Conservation (phyloP, 1,140 invertebrate genomes). For the Maniola jurtina region DNA sequence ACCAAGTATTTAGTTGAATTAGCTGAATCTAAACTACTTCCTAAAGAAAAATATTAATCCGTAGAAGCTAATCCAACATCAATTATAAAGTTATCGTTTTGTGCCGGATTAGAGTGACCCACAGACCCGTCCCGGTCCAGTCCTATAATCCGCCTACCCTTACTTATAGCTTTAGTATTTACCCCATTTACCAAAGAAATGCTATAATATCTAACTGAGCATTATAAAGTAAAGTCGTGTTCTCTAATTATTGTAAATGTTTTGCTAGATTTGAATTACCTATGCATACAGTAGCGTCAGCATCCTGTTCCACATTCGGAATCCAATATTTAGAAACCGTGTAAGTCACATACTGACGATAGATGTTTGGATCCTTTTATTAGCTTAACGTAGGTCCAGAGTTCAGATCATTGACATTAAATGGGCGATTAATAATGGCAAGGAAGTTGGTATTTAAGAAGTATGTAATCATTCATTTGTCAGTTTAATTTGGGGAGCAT, state of each 20-base stretch:
- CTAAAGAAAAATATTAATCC: neutral
- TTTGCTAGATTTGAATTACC: constrained; percentile 55
- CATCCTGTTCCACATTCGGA: constrained; percentile 38
- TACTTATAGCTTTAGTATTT: constrained; percentile 74
- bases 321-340: constrained; percentile 33
- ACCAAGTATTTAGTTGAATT: constrained; percentile 3
- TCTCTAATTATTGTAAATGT: constrained; percentile 44
- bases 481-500: constrained; percentile 54
- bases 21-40: neutral
- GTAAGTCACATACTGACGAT: constrained; percentile 32
- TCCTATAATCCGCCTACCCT: constrained; percentile 53
- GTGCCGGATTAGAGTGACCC: constrained; percentile 24
- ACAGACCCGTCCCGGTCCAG: constrained; percentile 39
- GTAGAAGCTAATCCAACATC: constrained; percentile 5
- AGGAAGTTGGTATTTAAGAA: constrained; percentile 28
- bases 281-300: constrained; percentile 51
- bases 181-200: constrained; percentile 55
- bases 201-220: constrained; percentile 56
- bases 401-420: constrained; percentile 56
- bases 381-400: constrained; percentile 61
- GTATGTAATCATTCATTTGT: constrained; percentile 55
- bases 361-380: constrained; percentile 50
- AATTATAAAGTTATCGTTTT: constrained; percentile 18
- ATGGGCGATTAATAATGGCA: constrained; percentile 44
- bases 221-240: constrained; percentile 48